Conservation (phyloP, 2,113 vertebrate species). For the Tretioscincus oriximinensis region DNA sequence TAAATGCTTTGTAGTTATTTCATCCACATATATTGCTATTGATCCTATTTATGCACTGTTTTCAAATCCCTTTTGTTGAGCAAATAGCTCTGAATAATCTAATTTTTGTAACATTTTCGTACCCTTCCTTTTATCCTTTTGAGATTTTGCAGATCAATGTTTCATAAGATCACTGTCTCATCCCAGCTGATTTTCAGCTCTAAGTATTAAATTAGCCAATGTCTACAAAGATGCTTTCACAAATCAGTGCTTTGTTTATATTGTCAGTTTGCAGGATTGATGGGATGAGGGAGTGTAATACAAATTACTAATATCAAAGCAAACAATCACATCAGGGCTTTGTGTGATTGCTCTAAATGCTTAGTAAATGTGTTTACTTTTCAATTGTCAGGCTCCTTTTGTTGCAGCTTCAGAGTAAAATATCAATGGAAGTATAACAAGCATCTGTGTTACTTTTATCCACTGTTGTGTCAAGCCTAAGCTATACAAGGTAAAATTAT, state of each 20-base stretch:
- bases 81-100: constrained; percentile 52
- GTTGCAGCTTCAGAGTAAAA: constrained; percentile 12
- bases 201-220: constrained; percentile 51
- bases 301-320: constrained; percentile 34
- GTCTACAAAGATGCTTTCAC: constrained; percentile 40
- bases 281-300: constrained; percentile 37
- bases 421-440: neutral
- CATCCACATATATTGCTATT: constrained; percentile 48
- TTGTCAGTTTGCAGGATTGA: constrained; percentile 17
- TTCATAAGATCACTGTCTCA: constrained; percentile 55
- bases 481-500: neutral
- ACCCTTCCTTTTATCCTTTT: constrained; percentile 44
- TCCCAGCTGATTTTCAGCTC: constrained; percentile 55
- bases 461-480: neutral
- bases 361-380: constrained; percentile 23
- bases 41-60: constrained; percentile 62
- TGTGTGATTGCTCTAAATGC: constrained; percentile 6
- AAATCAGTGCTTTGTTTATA: constrained; percentile 36
- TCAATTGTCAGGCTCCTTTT: constrained; percentile 3
- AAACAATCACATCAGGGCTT: constrained; percentile 46
- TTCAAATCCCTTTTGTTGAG: constrained; percentile 49
- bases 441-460: constrained; percentile 6
- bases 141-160: constrained; percentile 58
- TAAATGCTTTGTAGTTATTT: constrained; percentile 46
- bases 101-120: constrained; percentile 46